Evolutionary conservation across 1,140 invertebrate species (phyloP).

Genomic region (Saccostrea echinata): DNA sequence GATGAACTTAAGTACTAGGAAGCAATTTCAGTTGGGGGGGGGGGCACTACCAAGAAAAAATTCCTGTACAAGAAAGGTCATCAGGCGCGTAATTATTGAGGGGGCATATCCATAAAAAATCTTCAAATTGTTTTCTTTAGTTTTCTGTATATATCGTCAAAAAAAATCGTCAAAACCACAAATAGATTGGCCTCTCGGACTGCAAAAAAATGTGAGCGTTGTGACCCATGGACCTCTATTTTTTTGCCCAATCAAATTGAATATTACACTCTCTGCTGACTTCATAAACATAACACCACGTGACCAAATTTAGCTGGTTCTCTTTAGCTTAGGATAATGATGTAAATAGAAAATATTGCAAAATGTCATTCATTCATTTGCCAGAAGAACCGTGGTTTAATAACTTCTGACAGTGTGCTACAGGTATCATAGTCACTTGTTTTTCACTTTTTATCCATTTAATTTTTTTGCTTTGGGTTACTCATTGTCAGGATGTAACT

Average conservation of each 20-base stretch:
- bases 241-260: not conserved
- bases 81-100: too few relatives aligned
- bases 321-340: not conserved
- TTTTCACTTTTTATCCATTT: not conserved
- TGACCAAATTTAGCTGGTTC: not conserved
- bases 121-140: too few relatives aligned
- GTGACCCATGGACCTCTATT: not conserved
- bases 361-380: constrained; percentile 12
- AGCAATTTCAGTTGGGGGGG: too few relatives aligned
- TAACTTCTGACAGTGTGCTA: not conserved
- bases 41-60: too few relatives aligned
- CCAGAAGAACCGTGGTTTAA: not conserved
- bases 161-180: too few relatives aligned
- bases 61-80: too few relatives aligned
- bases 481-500: too few relatives aligned
- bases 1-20: too few relatives aligned
- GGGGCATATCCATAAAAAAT: too few relatives aligned
- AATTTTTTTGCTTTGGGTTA: too few relatives aligned
- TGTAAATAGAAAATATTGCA: constrained; percentile 24
- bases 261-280: not conserved
- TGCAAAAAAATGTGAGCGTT: not conserved
- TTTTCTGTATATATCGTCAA: too few relatives aligned
- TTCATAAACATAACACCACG: not conserved
- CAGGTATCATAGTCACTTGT: not conserved
- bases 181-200: too few relatives aligned